phyloP scores from a whole-genome alignment of 1,140 invertebrate genomes.

The fruit fly (Drosophila melanogaster) region DNA sequence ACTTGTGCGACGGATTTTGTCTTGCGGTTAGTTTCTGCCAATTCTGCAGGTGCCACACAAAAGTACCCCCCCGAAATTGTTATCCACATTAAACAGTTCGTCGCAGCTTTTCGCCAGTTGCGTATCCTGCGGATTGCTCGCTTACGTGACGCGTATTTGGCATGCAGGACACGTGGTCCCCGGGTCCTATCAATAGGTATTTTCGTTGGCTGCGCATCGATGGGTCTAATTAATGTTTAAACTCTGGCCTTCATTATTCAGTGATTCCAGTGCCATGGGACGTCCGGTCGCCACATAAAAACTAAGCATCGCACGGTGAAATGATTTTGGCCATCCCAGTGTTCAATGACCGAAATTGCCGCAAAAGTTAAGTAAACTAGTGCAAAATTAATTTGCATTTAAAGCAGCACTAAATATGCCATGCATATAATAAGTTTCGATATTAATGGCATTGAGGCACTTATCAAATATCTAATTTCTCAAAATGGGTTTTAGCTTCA shows the following conservation, averaged over 20 bases:
- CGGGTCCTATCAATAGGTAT: slow-evolving; percentile 46
- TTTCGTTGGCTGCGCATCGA: slow-evolving; percentile 57
- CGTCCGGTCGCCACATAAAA: slow-evolving; percentile 48
- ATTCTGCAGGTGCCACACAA: slow-evolving; percentile 37
- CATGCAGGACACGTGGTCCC: slow-evolving; percentile 54
- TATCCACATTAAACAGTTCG: slow-evolving; percentile 50
- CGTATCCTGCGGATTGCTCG: slow-evolving; percentile 43
- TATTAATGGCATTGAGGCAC: too few species aligned
- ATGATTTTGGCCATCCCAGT: slow-evolving; percentile 18
- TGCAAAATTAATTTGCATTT: background rate
- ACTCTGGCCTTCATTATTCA: slow-evolving; percentile 72
- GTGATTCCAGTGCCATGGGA: background rate
- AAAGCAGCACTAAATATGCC: background rate
- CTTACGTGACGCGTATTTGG: slow-evolving; percentile 63
- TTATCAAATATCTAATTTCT: too few species aligned
- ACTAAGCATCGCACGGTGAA: slow-evolving; percentile 39
- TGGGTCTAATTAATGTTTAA: slow-evolving; percentile 79
- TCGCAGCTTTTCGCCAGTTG: slow-evolving; percentile 49
- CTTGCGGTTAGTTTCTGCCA: slow-evolving; percentile 67
- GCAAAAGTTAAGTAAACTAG: slow-evolving; percentile 7
- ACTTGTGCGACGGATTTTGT: slow-evolving; percentile 55
- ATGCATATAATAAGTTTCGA: too few species aligned
- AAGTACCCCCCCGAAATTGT: slow-evolving; percentile 45
- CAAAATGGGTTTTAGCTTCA: too few species aligned
- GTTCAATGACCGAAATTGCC: slow-evolving; percentile 11